A percentile compares a stretch with the other conserved stretches of the same genome.
Evolutionary conservation across 2,113 vertebrate genomes (phyloP).

Genomic region (Hyaena hyaena): DNA sequence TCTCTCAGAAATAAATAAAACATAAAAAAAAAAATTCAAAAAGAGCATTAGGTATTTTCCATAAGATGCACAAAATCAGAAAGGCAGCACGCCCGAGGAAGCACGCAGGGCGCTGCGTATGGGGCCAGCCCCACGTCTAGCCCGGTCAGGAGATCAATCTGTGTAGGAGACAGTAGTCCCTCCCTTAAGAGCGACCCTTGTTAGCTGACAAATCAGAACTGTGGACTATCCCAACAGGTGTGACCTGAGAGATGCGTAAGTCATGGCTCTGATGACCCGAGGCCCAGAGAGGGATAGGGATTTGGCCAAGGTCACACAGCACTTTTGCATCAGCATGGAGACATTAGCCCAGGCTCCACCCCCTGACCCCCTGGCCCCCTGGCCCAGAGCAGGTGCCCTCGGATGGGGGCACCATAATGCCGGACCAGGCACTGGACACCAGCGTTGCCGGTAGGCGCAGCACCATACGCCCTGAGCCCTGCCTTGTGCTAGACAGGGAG

Average conservation of each 20-base stretch:
- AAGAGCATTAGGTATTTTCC: not conserved
- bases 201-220: not conserved
- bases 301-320: not conserved
- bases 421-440: not conserved
- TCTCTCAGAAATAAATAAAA: no score
- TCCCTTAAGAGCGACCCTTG: not conserved
- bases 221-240: not conserved
- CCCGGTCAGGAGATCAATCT: not conserved
- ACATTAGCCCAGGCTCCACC: not conserved
- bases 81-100: not conserved
- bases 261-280: not conserved
- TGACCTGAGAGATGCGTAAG: not conserved
- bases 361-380: not conserved
- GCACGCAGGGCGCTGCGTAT: not conserved
- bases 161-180: no score
- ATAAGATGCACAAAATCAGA: not conserved
- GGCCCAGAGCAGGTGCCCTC: not conserved
- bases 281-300: not conserved
- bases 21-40: not conserved
- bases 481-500: not conserved
- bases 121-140: not conserved
- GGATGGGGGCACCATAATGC: fast-evolving
- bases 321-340: not conserved
- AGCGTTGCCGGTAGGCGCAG: not conserved
- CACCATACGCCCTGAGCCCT: not conserved